Evolutionary conservation across 23 tunicate genomes (phyloP), one percentile per base, ranked within the genome.

Genomic region (Phallusia fumigata): DNA sequence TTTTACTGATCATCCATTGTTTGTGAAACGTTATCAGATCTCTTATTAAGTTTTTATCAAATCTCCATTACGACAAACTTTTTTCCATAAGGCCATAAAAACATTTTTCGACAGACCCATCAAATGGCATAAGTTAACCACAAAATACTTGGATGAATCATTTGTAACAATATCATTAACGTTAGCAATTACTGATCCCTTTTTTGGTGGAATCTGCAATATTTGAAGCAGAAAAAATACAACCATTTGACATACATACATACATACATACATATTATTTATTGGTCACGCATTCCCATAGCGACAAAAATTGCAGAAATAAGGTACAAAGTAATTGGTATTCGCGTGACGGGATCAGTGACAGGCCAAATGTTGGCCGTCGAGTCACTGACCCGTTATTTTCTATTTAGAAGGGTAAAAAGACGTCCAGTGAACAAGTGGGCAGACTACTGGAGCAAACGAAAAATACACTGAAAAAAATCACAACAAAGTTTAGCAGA

Each of bases 121-220:
- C 69, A 58, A 58, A 58, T 58, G 69, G 11, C 69, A 58, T 5
- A 58, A 58, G 26, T 58, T 58, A 51, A 58, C 69, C 69, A 58
- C 69, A 58, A 58, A 58, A 58, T 21, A 58, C 69, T 58, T 22
- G 69, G 11, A 8, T 58, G 69, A 24, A 58, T 58, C 13, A 13
- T 6, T 6, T 58, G 69, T 21, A 58, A 58, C 69, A 58, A 58
- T 58, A 58, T 58, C 69, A 58, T 58, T 58, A 6, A 58, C 69
- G 8, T 58, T 16, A 58, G 69, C 69, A 58, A 58, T 58, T 6
- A 58, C 69, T 6, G 69, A 58, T 58, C 28, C 58, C 69, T 1
- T 13, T 58, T 58, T 58, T 58, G 69, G 16, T 58, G 26, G 69
- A 58, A 58, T 58, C 28, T 58, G 69, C 69, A 58, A 58, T 13